Evolutionary conservation across 2,113 vertebrate species (phyloP), one percentile per base, ranked within the genome.

Genomic region (Lepus europaeus): DNA sequence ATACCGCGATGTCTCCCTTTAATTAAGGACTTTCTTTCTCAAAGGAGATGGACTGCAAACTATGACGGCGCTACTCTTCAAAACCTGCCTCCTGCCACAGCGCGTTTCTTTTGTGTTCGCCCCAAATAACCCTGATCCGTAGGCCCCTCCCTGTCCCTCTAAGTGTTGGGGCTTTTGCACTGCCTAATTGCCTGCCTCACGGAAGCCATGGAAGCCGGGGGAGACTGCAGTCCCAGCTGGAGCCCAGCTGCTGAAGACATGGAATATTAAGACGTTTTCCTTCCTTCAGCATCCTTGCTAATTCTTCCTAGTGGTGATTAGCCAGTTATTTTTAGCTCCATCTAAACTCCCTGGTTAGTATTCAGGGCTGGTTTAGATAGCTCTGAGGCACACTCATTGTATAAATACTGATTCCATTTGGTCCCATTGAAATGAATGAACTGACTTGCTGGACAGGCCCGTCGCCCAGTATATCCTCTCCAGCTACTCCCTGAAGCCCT

Each of bases 251-350:
- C 92, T 59, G 49, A 73, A 29, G 77, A 93, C 80, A 88, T 69
- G 83, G 90, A 88, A 70, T 92, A 97, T 95, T 85, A 85, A 96
- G 96, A 97, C 97, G 79, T 95, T 96, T 96, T 91, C 95, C 73
- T 96, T 96, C 82, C 95, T 97, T 90, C 68, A 2, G 29, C 95
- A 81, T 27, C 91, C 93, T 94, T 29, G 92, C 87, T 94, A 92
- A 93, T 96, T 93, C 96, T 95, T 96, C 93, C 93, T 56, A 81
- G 93, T 88, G 92, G 93, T 95, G 95, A 97, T 97, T 95, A 96
- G 96, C 84, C 83, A 7, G 93, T 72, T 97, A 97, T 96, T 97
- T 97, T 97, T 97, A 97, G 96, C 90, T 96, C 63, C 29, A 3
- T 77, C 88, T 84, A 66, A 93, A 90, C 92, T 78, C 82, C 81